Base-by-base conservation (phyloP, 2,888 invertebrate species). In the Drosophila hamatofila region DNA sequence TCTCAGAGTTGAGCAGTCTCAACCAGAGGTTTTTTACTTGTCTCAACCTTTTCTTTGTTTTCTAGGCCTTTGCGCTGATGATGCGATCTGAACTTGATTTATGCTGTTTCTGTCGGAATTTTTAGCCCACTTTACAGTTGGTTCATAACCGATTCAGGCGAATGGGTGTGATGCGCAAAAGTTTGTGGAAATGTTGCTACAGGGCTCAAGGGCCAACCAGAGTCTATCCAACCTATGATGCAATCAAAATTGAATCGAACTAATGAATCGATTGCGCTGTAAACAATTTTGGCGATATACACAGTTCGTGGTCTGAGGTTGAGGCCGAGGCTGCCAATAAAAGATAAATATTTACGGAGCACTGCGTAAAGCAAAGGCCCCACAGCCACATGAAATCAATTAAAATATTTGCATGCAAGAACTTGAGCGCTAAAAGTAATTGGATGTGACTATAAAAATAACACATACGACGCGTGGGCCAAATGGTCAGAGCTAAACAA, bases 311-410 rank as follows among this genome's bases (percentile, higher is more conserved):
- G 48, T 56, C n/a, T 46, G 30, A 35, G 39, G 39, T 23, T 46
- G 27, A 33, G 30, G 39, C 4, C 11, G 44, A n/a, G 8, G 33
- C 48, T 65, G 69, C 59, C 64, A 65, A 65, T 66, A 69, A 52
- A 65, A 42, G 18, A 12, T 51, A 70, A 77, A 78, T 83, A 75
- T 86, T 77, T 86, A 83, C 64, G 72, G 30, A 64, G 30, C 37
- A n/a, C 23, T 33, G 64, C 16, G 30, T 21, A 23, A 16, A 16
- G n/a, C 16, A 59, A n/a, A 46, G 35, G 23, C 39, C 23, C 35
- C 23, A 14, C 25, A 58, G 25, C 71, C 85, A 80, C 80, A 88
- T 78, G 80, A 85, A 85, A 82, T 82, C 88, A 78, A 83, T 88
- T 88, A 82, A 85, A 82, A 88, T 88, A 85, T 83, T 88, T 82